These are phyloP conservation scores for Araneus ventricosus DNA, from an alignment of 1,140 invertebrate species.

Conservation along the genomic window DNA sequence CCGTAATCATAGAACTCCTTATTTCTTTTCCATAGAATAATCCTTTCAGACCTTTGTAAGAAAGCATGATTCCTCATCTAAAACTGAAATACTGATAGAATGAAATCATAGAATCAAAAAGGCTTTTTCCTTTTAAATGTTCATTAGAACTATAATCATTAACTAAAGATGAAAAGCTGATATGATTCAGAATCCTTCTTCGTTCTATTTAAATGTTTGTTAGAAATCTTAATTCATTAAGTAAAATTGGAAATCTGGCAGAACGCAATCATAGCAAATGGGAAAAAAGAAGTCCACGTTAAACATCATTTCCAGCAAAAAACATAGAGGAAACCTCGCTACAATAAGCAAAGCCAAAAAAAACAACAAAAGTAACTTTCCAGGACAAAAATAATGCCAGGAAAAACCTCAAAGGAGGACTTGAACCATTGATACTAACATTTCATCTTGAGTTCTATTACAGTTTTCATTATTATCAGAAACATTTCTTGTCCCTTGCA, in stretches of 20 bases:
- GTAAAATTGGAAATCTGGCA: neutral
- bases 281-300: neutral
- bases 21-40: no score
- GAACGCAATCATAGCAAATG: neutral
- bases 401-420: neutral
- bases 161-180: no score
- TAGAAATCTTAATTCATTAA: neutral
- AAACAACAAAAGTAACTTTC: neutral
- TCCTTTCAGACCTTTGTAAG: no score
- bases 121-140: no score
- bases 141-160: no score
- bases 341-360: neutral
- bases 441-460: constrained; percentile 30
- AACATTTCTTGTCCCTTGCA: neutral
- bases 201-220: no score
- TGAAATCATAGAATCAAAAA: no score
- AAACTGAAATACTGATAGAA: no score
- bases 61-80: no score
- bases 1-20: no score
- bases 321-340: neutral
- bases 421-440: neutral
- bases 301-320: neutral
- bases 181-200: no score
- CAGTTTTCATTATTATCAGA: constrained; percentile 27
- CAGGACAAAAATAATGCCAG: neutral